These are phyloP conservation scores for Callospermophilus lateralis DNA, from an alignment of 2,113 vertebrate genomes.

Conservation along the genomic window DNA sequence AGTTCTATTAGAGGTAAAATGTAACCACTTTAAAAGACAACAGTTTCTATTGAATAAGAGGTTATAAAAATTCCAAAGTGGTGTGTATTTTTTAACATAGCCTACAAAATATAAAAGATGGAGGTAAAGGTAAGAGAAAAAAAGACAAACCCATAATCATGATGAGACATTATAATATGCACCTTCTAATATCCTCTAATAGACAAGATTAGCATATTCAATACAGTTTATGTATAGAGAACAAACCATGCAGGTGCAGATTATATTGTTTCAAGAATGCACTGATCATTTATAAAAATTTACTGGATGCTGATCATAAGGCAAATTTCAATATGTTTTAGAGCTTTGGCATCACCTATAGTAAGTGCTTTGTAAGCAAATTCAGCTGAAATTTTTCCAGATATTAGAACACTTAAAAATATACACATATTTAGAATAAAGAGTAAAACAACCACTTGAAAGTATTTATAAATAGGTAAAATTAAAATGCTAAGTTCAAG, in stretches of 20 bases:
- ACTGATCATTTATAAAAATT: background rate
- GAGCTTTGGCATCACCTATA: background rate
- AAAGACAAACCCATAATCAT: background rate
- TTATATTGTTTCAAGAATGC: background rate
- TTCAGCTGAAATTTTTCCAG: background rate
- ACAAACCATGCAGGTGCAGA: background rate
- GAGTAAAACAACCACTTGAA: background rate
- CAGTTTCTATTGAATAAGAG: background rate
- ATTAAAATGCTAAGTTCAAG: background rate
- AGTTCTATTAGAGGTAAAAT: background rate
- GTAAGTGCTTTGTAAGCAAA: background rate
- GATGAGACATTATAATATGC: background rate
- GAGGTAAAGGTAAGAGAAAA: background rate
- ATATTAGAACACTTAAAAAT: background rate
- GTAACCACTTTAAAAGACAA: background rate
- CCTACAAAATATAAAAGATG: background rate
- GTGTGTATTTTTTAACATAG: background rate
- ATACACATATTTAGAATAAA: background rate
- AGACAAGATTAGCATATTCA: background rate
- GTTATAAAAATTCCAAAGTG: background rate
- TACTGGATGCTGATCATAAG: background rate
- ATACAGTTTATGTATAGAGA: background rate
- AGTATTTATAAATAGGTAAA: constrained; percentile 1
- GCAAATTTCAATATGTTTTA: background rate
- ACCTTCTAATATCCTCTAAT: background rate